These are phyloP conservation scores for Elaphurus davidianus DNA, from an alignment of 2,113 vertebrate genomes.

Conservation along the genomic window DNA sequence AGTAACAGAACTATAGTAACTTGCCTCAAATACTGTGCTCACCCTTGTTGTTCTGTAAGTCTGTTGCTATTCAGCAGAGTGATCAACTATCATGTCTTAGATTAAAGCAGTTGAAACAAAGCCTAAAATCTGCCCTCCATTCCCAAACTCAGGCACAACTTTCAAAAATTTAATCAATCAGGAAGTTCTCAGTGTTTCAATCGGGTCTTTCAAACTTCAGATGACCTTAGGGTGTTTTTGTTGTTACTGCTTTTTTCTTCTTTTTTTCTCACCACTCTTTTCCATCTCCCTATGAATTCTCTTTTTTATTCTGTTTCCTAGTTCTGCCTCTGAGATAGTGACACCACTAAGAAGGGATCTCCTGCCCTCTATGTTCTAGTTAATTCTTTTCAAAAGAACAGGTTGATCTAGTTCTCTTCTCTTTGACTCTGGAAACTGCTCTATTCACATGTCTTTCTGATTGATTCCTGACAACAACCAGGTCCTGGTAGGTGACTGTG, in stretches of 20 bases:
- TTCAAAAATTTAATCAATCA: background rate
- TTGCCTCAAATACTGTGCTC: background rate
- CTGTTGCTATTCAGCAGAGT: background rate
- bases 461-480: background rate
- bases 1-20: background rate
- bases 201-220: background rate
- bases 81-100: background rate
- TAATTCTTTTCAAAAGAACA: conserved; percentile 2
- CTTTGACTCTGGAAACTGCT: background rate
- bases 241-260: background rate
- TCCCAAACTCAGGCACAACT: background rate
- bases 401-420: background rate
- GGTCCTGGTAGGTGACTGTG: background rate
- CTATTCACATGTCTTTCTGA: background rate
- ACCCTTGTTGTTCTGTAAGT: background rate
- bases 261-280: background rate
- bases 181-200: background rate
- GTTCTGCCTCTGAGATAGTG: background rate
- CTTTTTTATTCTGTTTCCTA: background rate
- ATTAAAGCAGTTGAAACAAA: conserved; percentile 16
- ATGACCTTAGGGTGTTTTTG: background rate
- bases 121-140: background rate
- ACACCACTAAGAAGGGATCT: background rate
- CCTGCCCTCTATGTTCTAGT: background rate
- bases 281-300: background rate